Conservation (phyloP, 2,113 vertebrate genomes). For the Eolophus roseicapilla region DNA sequence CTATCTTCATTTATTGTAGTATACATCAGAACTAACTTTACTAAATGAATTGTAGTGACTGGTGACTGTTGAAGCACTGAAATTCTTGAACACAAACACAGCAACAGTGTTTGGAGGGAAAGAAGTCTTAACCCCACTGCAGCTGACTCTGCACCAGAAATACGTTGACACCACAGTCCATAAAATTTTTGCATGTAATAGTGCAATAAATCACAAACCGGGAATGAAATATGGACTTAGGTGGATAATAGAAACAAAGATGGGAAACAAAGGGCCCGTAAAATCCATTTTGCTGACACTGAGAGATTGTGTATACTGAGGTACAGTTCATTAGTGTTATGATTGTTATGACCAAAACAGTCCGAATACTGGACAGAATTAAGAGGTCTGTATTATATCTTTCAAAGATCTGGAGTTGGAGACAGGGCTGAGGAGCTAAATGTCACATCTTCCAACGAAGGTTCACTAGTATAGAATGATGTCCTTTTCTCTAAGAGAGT, state of each 20-base stretch:
- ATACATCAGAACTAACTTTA: background rate
- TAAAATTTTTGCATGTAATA: background rate
- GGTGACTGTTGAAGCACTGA: background rate
- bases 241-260: background rate
- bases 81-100: background rate
- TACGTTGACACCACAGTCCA: background rate
- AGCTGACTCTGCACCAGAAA: background rate
- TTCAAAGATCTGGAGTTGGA: background rate
- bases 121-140: background rate
- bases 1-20: background rate
- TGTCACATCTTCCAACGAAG: fast-evolving
- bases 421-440: background rate
- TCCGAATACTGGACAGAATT: background rate
- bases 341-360: background rate
- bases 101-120: background rate
- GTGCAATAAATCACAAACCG: background rate
- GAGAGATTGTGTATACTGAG: background rate
- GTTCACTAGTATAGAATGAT: background rate
- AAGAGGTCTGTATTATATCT: background rate
- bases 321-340: background rate
- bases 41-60: background rate
- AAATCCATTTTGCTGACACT: background rate
- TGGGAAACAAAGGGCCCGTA: fast-evolving
- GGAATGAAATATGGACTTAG: background rate
- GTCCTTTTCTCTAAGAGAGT: background rate